phyloP scores from a whole-genome alignment of 1,140 invertebrate genomes.

The Zelostemma sp. region DNA sequence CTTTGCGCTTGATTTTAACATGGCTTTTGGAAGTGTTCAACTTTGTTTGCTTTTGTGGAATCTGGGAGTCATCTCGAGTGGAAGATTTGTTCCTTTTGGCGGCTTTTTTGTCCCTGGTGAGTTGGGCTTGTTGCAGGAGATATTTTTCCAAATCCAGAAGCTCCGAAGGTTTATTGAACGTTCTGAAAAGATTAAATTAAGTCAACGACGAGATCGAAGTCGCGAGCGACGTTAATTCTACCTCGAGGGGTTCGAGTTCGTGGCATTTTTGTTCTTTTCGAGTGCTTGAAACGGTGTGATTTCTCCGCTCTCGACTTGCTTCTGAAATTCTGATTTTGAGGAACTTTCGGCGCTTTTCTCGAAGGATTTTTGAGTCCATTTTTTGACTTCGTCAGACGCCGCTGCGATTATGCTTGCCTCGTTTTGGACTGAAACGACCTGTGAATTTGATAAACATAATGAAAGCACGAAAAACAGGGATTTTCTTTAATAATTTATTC shows the following conservation, averaged over 20 bases:
- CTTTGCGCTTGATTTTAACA: neutral
- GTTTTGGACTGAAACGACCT: conserved; percentile 35
- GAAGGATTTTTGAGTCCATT: conserved; percentile 17
- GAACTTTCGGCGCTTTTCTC: neutral
- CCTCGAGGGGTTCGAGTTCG: neutral
- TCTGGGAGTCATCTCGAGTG: neutral
- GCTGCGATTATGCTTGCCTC: conserved; percentile 51
- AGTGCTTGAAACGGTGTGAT: conserved; percentile 6
- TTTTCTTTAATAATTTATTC: conserved; percentile 6
- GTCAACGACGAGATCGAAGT: too few relatives aligned
- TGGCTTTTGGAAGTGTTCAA: neutral
- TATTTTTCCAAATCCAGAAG: conserved; percentile 5
- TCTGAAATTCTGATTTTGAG: neutral
- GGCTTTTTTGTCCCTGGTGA: neutral
- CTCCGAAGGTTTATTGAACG: neutral
- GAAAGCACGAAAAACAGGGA: neutral
- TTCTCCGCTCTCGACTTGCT: conserved; percentile 1
- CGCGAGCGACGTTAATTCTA: neutral
- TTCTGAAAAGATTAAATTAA: neutral
- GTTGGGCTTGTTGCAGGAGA: neutral
- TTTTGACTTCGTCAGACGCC: conserved; percentile 47
- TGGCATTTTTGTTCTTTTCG: conserved; percentile 6
- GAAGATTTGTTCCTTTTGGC: neutral
- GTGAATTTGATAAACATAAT: conserved; percentile 8
- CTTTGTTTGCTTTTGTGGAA: neutral